phyloP scores from a whole-genome alignment of 2,113 vertebrate species.

The Crocuta crocuta region DNA sequence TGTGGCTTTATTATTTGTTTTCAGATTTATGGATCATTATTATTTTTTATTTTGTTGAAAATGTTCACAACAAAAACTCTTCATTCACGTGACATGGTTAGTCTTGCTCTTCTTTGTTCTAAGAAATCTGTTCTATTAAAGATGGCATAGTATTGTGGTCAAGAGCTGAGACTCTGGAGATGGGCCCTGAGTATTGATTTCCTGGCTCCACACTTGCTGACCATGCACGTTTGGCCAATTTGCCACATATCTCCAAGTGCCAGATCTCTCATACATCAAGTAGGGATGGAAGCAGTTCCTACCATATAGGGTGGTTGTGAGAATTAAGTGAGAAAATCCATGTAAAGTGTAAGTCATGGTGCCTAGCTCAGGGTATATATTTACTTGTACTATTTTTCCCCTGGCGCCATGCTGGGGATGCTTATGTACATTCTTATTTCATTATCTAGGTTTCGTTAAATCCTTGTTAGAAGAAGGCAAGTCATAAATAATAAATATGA shows the following conservation, averaged over 20 bases:
- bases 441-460: conserved; percentile 29
- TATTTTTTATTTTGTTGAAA: not conserved
- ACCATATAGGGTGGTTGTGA: not conserved
- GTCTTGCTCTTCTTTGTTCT: not conserved
- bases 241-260: not conserved
- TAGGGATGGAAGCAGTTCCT: not conserved
- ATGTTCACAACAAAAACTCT: not conserved
- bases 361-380: not conserved
- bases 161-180: not conserved
- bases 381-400: not conserved
- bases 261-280: not conserved
- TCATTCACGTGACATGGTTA: not conserved
- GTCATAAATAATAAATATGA: conserved; percentile 54
- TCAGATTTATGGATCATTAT: not conserved
- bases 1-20: not conserved
- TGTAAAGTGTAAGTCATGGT: not conserved
- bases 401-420: not conserved
- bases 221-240: not conserved
- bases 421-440: not conserved
- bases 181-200: not conserved
- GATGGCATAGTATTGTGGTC: not conserved
- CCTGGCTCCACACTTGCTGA: not conserved
- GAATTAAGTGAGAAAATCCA: not conserved
- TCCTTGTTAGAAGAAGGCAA: not conserved
- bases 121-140: not conserved